A percentile compares a stretch with the other conserved stretches of the same genome.
Evolutionary conservation across 2,797 vertebrate species (phyloP).

Genomic region (Ptychadena robeensis): DNA sequence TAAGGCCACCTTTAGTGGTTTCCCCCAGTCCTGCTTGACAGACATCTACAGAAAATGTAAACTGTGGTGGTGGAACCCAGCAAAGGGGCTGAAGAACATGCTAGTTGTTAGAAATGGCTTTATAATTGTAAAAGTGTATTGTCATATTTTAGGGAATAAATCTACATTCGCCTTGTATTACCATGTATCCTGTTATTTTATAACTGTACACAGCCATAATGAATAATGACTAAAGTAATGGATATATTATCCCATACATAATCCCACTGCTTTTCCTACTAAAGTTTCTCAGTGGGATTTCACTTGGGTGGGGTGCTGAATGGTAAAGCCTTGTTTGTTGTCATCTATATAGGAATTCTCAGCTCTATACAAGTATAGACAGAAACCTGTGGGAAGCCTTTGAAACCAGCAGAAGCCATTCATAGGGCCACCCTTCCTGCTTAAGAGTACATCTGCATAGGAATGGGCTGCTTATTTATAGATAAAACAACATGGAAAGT

Average conservation of each 20-base stretch:
- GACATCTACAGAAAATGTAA: too few relatives aligned
- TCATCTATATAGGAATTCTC: background rate
- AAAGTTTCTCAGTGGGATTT: background rate
- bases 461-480: background rate
- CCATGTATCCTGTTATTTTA: too few relatives aligned
- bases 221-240: too few relatives aligned
- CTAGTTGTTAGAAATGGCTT: too few relatives aligned
- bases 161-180: too few relatives aligned
- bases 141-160: too few relatives aligned
- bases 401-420: background rate
- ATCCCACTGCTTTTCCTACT: background rate
- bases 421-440: background rate
- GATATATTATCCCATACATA: background rate
- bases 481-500: background rate
- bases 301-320: background rate
- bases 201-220: too few relatives aligned
- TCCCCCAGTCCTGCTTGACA: too few relatives aligned
- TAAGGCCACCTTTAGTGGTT: too few relatives aligned
- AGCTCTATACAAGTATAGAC: background rate
- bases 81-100: too few relatives aligned
- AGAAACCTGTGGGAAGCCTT: slow-evolving; percentile 3
- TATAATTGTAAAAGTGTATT: too few relatives aligned
- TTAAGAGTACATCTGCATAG: background rate
- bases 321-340: background rate
- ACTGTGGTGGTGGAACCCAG: too few relatives aligned